Percentiles rank a stretch among this genome's conserved stretches.
Evolutionary conservation across 1,140 invertebrate genomes (phyloP).

Genomic region (Cotesia glomerata): DNA sequence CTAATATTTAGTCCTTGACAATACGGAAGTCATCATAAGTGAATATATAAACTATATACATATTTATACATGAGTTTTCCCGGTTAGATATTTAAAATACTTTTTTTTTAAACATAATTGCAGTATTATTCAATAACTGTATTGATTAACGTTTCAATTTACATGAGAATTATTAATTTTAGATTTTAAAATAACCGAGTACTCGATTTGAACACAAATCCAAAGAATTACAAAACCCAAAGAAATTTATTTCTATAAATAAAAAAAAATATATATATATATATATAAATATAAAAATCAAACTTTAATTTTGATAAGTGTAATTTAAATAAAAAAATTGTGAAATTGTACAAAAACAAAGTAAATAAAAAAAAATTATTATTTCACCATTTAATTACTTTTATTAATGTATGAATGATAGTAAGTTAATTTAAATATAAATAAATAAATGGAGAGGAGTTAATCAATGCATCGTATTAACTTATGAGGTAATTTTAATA

Average conservation of each 20-base stretch:
- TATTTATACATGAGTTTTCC: too few relatives aligned
- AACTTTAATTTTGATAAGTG: background rate
- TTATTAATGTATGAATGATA: background rate
- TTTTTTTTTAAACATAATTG: too few relatives aligned
- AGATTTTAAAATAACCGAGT: too few relatives aligned
- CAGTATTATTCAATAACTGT: too few relatives aligned
- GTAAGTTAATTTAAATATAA: background rate
- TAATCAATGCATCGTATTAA: slow-evolving; percentile 30
- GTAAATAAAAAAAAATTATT: background rate
- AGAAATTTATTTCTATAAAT: background rate
- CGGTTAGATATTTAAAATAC: too few relatives aligned
- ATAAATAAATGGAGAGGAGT: slow-evolving; percentile 10
- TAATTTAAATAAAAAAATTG: background rate
- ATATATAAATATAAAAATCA: background rate
- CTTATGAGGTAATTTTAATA: slow-evolving; percentile 40
- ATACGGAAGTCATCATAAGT: background rate
- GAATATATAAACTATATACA: background rate
- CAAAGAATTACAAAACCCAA: slow-evolving; percentile 2
- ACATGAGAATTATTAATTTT: too few relatives aligned
- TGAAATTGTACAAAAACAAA: background rate
- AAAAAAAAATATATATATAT: background rate
- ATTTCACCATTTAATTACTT: background rate
- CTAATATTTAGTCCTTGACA: slow-evolving; percentile 50
- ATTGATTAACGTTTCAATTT: too few relatives aligned
- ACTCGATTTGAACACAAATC: background rate